Conservation (phyloP, 2,113 vertebrate genomes). For the Pseudopodoces humilis region DNA sequence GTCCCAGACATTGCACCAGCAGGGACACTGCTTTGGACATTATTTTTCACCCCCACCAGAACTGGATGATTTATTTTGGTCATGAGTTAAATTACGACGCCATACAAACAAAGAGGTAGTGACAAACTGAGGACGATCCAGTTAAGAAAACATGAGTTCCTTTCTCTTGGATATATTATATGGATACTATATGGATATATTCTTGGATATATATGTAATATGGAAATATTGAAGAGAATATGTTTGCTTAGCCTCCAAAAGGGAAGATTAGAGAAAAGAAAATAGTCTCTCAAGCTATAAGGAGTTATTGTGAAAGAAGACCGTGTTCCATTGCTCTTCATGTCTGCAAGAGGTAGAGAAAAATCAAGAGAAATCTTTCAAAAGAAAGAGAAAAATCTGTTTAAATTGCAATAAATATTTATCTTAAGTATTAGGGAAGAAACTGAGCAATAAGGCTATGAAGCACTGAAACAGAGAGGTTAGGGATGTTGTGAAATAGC, state of each 20-base stretch:
- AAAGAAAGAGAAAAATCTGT: background rate
- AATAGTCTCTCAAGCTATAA: background rate
- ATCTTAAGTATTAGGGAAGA: background rate
- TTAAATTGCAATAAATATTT: constrained; percentile 57
- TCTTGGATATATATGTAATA: no score
- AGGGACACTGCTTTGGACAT: background rate
- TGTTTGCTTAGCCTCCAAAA: background rate
- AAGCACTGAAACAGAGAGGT: constrained; percentile 7
- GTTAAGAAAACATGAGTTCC: background rate
- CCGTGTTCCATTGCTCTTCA: background rate
- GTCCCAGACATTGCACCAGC: background rate
- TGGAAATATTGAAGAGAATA: background rate
- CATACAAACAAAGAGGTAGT: background rate
- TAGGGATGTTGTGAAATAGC: background rate
- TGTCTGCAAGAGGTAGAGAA: background rate
- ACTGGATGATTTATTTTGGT: background rate
- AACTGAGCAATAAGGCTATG: background rate
- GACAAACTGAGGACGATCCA: background rate
- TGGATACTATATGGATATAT: no score
- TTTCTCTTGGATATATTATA: background rate
- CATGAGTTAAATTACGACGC: background rate
- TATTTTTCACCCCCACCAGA: background rate
- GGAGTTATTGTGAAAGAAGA: background rate
- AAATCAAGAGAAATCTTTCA: no score
- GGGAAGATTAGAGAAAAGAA: background rate